Conservation (phyloP, 2,113 vertebrate species). For the Vulpes lagopus region DNA sequence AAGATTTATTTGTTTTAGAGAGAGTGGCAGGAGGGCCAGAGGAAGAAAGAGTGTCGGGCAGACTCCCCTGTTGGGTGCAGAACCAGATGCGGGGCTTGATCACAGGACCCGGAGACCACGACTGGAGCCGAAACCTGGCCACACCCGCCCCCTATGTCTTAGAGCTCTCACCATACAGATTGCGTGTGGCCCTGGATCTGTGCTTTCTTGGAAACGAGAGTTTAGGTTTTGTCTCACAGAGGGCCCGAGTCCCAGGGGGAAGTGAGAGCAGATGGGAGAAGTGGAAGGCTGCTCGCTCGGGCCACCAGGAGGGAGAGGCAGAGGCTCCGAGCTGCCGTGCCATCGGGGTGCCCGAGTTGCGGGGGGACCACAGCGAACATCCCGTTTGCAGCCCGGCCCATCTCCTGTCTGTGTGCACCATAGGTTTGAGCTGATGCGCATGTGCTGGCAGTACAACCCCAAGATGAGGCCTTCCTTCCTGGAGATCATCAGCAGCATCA, state of each 20-base stretch:
- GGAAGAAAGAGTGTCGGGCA: background rate
- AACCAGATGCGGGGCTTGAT: background rate
- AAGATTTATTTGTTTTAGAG: background rate
- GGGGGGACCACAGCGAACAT: background rate
- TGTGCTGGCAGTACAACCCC: constrained; percentile 99
- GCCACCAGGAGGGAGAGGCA: background rate
- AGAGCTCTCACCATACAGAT: background rate
- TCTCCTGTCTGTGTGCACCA: background rate
- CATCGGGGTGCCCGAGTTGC: accelerated
- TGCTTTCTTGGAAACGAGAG: background rate
- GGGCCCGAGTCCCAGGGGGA: no score
- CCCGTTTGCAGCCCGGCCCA: background rate
- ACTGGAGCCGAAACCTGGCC: background rate
- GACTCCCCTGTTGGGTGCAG: background rate
- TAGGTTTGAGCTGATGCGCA: constrained; percentile 98
- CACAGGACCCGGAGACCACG: background rate
- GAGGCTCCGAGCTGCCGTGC: accelerated
- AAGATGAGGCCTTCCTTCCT: constrained; percentile 98
- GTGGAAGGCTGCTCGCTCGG: accelerated
- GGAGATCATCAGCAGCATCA: constrained; percentile 98
- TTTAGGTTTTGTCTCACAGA: background rate
- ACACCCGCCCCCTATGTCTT: background rate
- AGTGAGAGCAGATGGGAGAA: accelerated
- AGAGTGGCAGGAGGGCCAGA: background rate
- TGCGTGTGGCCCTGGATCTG: background rate